Evolutionary conservation across 2,113 vertebrate genomes (phyloP).

Genomic region (Pontoporia blainvillei): DNA sequence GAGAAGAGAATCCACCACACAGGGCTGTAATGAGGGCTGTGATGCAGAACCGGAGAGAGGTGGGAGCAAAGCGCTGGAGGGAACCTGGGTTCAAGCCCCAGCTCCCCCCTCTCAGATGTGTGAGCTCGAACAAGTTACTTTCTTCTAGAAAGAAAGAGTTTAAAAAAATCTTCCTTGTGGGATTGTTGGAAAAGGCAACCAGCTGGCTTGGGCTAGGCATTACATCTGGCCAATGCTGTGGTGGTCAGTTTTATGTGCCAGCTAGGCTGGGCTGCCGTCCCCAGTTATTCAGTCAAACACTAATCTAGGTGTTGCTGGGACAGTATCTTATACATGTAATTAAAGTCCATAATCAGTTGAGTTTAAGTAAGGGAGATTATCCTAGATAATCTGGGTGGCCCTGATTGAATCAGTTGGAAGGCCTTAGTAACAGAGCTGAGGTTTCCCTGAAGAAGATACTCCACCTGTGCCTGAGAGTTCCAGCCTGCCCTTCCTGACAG

Average conservation of each 20-base stretch:
- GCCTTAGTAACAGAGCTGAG: not conserved
- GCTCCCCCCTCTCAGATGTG: not conserved
- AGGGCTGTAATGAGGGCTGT: not conserved
- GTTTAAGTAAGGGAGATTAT: not conserved
- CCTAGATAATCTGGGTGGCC: not conserved
- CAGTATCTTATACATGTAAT: not conserved
- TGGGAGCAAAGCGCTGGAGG: rapidly evolving
- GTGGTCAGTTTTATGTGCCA: not conserved
- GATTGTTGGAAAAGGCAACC: not conserved
- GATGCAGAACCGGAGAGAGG: not conserved
- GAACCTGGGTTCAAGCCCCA: not conserved
- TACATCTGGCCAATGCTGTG: not conserved
- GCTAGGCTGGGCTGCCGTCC: not conserved
- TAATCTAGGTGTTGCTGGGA: not conserved
- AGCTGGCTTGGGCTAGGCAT: not conserved
- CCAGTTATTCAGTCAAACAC: not conserved
- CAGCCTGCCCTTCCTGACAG: not conserved
- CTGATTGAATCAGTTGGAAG: not conserved
- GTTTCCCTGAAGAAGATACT: not conserved
- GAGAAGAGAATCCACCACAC: not conserved
- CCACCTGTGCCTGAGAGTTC: not conserved
- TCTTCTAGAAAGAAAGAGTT: not conserved
- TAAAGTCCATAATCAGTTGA: not conserved
- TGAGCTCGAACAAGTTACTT: not conserved
- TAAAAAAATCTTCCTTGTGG: not conserved